phyloP scores from a whole-genome alignment of 2,888 invertebrate species.

The Oscheius onirici region DNA sequence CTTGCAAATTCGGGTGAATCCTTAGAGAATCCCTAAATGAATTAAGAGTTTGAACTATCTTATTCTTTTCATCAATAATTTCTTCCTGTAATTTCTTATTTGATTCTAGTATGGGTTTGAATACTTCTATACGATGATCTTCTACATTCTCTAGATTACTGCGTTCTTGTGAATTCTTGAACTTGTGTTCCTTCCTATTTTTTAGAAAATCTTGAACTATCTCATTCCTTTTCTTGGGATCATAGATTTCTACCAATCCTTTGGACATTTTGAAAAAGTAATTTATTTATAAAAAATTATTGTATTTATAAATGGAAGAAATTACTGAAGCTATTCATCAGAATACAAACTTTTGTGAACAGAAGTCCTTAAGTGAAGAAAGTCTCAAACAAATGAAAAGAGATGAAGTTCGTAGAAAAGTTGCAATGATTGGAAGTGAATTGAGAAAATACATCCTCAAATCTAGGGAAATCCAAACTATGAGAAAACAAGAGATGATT shows the following conservation, averaged over 20 bases:
- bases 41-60: conserved; percentile 53
- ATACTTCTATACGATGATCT: conserved; percentile 52
- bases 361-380: conserved; percentile 33
- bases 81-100: conserved; percentile 54
- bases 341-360: too few relatives aligned
- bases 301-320: conserved; percentile 37
- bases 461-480: conserved; percentile 36
- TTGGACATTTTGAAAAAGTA: conserved; percentile 28
- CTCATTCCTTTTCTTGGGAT: too few relatives aligned
- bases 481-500: conserved; percentile 45
- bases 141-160: conserved; percentile 49
- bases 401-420: conserved; percentile 42
- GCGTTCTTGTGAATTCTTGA: too few relatives aligned
- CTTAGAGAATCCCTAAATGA: conserved; percentile 33
- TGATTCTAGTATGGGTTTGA: conserved; percentile 55
- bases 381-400: conserved; percentile 40
- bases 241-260: too few relatives aligned
- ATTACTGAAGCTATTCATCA: conserved; percentile 36
- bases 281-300: conserved; percentile 32
- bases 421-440: conserved; percentile 38
- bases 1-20: too few relatives aligned
- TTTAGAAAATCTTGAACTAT: too few relatives aligned
- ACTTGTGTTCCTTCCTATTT: too few relatives aligned
- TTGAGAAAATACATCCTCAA: conserved; percentile 36
- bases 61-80: conserved; percentile 56